Evolutionary conservation across 2,113 vertebrate species (phyloP).

Genomic region (Pterocles burchelli): DNA sequence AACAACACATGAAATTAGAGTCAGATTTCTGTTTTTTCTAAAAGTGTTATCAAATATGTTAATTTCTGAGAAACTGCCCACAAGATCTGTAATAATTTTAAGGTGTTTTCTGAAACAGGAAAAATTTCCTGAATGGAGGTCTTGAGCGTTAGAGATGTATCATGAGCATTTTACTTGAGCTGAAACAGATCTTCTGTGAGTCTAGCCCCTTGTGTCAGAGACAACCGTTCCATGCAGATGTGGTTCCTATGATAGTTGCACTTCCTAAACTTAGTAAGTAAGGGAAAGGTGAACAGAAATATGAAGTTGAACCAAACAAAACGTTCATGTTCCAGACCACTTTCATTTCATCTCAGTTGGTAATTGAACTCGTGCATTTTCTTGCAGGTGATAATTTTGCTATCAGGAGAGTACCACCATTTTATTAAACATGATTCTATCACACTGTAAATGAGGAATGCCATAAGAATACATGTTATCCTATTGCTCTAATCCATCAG

Average conservation of each 20-base stretch:
- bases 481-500: background rate
- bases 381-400: background rate
- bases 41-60: background rate
- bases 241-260: background rate
- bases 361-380: background rate
- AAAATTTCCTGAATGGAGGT: background rate
- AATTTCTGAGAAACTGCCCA: background rate
- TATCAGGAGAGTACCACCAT: background rate
- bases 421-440: background rate
- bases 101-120: background rate
- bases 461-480: background rate
- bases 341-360: background rate
- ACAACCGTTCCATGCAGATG: background rate
- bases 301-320: background rate
- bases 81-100: background rate
- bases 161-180: background rate
- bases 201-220: background rate
- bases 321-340: background rate
- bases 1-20: background rate
- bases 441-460: background rate
- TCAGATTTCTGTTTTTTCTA: background rate
- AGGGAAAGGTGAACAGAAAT: background rate
- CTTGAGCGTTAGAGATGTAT: background rate
- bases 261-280: background rate
- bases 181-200: background rate